Evolutionary conservation across 2,113 vertebrate species (phyloP), one percentile per base, ranked within the genome.

Genomic region (Brachyistius frenatus): DNA sequence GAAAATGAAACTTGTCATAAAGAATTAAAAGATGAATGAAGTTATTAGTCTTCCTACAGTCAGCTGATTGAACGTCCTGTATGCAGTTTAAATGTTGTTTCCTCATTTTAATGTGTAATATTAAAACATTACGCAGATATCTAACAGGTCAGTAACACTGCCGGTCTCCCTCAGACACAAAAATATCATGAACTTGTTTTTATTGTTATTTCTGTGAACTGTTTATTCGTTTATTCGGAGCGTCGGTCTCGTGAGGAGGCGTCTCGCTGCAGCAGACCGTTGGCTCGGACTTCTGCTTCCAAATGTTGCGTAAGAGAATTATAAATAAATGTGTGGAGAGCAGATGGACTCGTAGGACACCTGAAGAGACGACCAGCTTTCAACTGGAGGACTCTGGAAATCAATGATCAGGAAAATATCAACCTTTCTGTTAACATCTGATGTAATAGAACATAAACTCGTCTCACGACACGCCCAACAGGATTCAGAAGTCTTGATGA

Each of bases 311-410:
- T 86, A 76, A 84, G 58, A 37, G 56, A 70, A 64, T 64, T 86
- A 84, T 63, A 86, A 86, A 86, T 84, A 84, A 66, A 66, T 37
- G 23, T 47, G 33, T 47, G 10, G 13, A 57, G 61, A 37, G 74
- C 80, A 83, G 83, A 85, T 85, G 86, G 80, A 56, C 3, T 47
- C 5, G 68, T 73, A 73, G 71, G 66, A 63, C 72, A 80, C 79
- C 75, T 62, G 73, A 67, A 47, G 47, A 39, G 56, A 60, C 31
- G 23, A 39, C 61, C 57, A 14, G 30, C 16, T 64, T 60, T 54
- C 39, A 32, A 11, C n/a, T 37, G 37, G 30, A 58, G 15, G 33
- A 71, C 74, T 55, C 6, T 31, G 44, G 35, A 66, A 68, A 3
- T 33, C 30, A 30, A 23, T 23, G 23, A 23, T 23, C 23, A 23